A percentile compares a stretch with the other conserved stretches of the same genome.
phyloP scores from a whole-genome alignment of 2,113 vertebrate genomes.

The Eulacestoma nigropectus region DNA sequence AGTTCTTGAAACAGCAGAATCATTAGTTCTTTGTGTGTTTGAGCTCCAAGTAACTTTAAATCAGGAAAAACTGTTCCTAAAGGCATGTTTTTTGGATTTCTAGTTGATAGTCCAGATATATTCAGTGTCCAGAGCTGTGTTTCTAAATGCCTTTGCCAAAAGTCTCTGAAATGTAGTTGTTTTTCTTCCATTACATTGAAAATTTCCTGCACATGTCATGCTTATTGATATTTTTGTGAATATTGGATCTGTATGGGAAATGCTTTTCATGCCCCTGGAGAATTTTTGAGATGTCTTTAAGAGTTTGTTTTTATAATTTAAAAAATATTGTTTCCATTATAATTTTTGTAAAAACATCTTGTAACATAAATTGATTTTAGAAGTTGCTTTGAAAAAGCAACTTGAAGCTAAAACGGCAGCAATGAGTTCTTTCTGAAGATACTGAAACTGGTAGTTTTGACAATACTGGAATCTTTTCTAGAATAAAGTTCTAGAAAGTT shows the following conservation, averaged over 20 bases:
- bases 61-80: slow-evolving; percentile 1
- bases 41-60: not conserved
- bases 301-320: not conserved
- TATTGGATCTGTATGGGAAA: not conserved
- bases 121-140: not conserved
- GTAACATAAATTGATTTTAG: not conserved
- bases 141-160: slow-evolving; percentile 21
- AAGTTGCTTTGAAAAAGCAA: not conserved
- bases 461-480: not conserved
- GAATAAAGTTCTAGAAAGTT: not conserved
- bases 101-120: slow-evolving; percentile 5
- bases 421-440: not conserved
- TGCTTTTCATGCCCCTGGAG: not conserved
- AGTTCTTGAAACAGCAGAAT: slow-evolving; percentile 34
- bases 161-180: not conserved
- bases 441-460: not conserved
- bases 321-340: not conserved
- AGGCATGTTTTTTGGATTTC: not conserved
- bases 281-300: slow-evolving; percentile 2
- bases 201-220: not conserved
- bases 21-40: slow-evolving; percentile 16
- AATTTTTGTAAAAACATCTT: not conserved
- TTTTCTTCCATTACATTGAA: not conserved
- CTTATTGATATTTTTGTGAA: slow-evolving; percentile 2
- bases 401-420: not conserved